Conservation (phyloP, 2,113 vertebrate genomes). For the Odontesthes bonariensis region DNA sequence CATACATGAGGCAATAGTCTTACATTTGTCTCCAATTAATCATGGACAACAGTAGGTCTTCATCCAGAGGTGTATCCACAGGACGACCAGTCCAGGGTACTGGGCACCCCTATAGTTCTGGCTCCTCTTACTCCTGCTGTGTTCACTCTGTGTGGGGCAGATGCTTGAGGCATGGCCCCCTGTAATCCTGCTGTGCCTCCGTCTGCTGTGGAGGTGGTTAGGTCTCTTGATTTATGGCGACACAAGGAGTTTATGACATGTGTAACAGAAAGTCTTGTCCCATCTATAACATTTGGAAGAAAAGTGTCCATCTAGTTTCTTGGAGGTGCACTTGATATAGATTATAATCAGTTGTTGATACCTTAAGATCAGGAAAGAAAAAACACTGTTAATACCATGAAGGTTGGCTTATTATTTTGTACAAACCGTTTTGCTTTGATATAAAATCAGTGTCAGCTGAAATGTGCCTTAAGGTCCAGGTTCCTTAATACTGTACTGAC, state of each 20-base stretch:
- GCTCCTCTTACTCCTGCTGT: slow-evolving; percentile 59
- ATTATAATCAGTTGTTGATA: too few relatives aligned
- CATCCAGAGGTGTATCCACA: slow-evolving; percentile 76
- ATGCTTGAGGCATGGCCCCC: slow-evolving; percentile 69
- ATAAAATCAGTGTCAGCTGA: too few relatives aligned
- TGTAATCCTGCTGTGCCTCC: slow-evolving; percentile 78
- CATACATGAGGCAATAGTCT: background rate
- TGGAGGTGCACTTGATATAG: too few relatives aligned
- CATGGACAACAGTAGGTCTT: slow-evolving; percentile 73
- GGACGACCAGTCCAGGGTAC: slow-evolving; percentile 64
- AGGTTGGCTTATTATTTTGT: too few relatives aligned
- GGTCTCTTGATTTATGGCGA: slow-evolving; percentile 76
- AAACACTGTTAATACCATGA: too few relatives aligned
- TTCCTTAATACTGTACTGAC: too few relatives aligned
- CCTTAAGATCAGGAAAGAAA: too few relatives aligned
- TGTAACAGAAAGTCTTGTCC: slow-evolving; percentile 76
- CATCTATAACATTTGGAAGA: too few relatives aligned
- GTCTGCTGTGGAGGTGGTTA: slow-evolving; percentile 80
- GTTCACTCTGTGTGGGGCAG: slow-evolving; percentile 72
- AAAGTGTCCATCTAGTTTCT: too few relatives aligned
- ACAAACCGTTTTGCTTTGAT: too few relatives aligned
- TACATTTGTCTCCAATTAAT: slow-evolving; percentile 72
- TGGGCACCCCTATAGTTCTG: slow-evolving; percentile 64
- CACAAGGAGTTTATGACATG: slow-evolving; percentile 76
- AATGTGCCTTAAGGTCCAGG: too few relatives aligned